Conservation (phyloP, 1,140 invertebrate genomes). For the Pseudomyrmex pallidus region DNA sequence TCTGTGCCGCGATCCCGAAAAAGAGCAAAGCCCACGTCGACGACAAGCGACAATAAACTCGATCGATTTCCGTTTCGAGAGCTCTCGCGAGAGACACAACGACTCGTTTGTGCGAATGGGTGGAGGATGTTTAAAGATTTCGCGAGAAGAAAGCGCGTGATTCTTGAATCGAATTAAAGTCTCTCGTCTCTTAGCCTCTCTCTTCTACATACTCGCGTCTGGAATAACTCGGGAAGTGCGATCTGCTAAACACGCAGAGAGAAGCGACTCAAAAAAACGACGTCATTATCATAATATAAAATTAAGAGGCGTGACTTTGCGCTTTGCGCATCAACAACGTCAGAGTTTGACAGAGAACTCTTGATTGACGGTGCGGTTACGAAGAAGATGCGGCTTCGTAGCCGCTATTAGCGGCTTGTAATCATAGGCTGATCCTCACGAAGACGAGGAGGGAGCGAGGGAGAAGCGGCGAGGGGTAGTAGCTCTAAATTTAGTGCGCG, state of each 20-base stretch:
- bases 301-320: conserved; percentile 23
- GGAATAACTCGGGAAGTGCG: conserved; percentile 20
- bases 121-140: conserved; percentile 74
- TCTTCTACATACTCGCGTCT: conserved; percentile 14
- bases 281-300: not conserved
- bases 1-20: conserved; percentile 64
- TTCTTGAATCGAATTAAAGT: conserved; percentile 48
- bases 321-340: too few relatives aligned
- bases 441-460: conserved; percentile 35
- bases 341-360: too few relatives aligned
- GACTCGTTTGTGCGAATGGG: conserved; percentile 47
- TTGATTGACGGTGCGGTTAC: too few relatives aligned
- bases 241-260: not conserved
- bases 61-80: conserved; percentile 73
- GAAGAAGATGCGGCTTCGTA: conserved; percentile 26
- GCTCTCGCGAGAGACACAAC: conserved; percentile 57
- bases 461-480: conserved; percentile 18
- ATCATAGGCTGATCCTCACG: conserved; percentile 26
- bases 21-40: conserved; percentile 59
- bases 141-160: conserved; percentile 58
- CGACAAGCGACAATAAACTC: conserved; percentile 71
- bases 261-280: not conserved
- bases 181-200: not conserved
- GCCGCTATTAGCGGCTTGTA: conserved; percentile 37
- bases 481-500: conserved; percentile 74